These are phyloP conservation scores for Andrena chrysosceles DNA, from an alignment of 2,888 invertebrate species.

Conservation along the genomic window DNA sequence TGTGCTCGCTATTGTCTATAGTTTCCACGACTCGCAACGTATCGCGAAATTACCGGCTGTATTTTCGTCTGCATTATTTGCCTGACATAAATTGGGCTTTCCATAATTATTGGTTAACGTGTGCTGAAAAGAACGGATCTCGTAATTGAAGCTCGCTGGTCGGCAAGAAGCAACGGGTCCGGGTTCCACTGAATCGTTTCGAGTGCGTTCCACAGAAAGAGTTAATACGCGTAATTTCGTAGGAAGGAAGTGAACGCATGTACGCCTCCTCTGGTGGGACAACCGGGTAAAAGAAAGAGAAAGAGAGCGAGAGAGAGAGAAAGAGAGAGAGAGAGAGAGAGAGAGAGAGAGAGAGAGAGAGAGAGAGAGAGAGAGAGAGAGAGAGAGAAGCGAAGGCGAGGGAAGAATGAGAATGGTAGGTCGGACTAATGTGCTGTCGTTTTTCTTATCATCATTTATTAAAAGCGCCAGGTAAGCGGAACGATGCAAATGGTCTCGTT, in stretches of 20 bases:
- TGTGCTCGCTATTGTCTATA: too few species aligned
- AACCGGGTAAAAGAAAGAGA: background rate
- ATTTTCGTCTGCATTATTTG: slow-evolving; percentile 1
- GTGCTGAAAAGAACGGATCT: slow-evolving; percentile 9
- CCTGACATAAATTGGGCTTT: background rate
- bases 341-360: background rate
- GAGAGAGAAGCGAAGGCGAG: background rate
- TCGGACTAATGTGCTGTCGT: slow-evolving; percentile 24
- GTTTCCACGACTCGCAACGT: background rate
- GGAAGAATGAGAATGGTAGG: slow-evolving; percentile 40
- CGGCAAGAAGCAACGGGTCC: slow-evolving; percentile 17
- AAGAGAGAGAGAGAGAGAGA: background rate
- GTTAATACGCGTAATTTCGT: slow-evolving; percentile 44
- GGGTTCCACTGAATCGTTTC: slow-evolving; percentile 36
- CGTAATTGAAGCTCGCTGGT: slow-evolving; percentile 25
- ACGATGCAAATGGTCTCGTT: slow-evolving; percentile 58
- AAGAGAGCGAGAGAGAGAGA: background rate
- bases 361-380: background rate
- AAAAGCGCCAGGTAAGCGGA: slow-evolving; percentile 56
- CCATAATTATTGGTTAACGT: background rate
- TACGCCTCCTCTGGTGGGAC: background rate
- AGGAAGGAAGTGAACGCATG: slow-evolving; percentile 12
- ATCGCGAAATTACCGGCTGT: slow-evolving; percentile 6
- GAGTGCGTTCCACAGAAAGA: slow-evolving; percentile 13
- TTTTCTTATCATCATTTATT: slow-evolving; percentile 58